phyloP scores from a whole-genome alignment of 92 coral and sea anemone species.

The Nematostella vectensis region DNA sequence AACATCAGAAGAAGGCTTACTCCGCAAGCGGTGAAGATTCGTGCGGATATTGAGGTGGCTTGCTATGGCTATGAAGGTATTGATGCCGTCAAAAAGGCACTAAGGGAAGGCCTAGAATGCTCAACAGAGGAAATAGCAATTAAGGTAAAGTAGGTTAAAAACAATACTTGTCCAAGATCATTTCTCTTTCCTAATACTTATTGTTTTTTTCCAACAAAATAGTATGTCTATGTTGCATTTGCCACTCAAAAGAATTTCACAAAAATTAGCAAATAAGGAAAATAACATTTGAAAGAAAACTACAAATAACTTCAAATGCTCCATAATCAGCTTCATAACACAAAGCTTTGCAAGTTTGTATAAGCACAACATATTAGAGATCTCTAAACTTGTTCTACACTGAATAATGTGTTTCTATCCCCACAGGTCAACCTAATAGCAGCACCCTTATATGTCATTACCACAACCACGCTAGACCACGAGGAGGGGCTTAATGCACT shows the following conservation, averaged over 20 bases:
- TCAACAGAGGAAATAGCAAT: constrained; percentile 85
- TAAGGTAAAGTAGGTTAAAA: constrained; percentile 80
- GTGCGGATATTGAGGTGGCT: constrained; percentile 95
- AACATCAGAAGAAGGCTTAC: constrained; percentile 93
- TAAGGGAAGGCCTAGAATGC: constrained; percentile 79
- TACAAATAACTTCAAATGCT: too few relatives aligned
- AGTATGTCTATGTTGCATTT: too few relatives aligned
- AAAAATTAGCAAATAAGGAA: too few relatives aligned
- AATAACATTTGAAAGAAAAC: too few relatives aligned
- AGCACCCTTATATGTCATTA: constrained; percentile 90
- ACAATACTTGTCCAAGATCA: too few relatives aligned
- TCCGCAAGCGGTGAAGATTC: constrained; percentile 96
- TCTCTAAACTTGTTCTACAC: too few relatives aligned
- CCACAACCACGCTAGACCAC: constrained; percentile 91
- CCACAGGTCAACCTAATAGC: constrained; percentile 91
- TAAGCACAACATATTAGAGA: too few relatives aligned
- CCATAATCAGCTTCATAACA: too few relatives aligned
- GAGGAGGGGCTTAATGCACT: constrained; percentile 90
- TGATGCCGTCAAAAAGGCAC: constrained; percentile 89
- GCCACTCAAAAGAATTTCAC: too few relatives aligned
- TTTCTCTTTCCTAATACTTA: neutral
- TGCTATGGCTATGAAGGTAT: constrained; percentile 98
- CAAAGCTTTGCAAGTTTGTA: too few relatives aligned
- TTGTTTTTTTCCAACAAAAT: neutral
- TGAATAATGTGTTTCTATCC: too few relatives aligned